phyloP scores from a whole-genome alignment of 2,113 vertebrate genomes.

The Gobio gobio region DNA sequence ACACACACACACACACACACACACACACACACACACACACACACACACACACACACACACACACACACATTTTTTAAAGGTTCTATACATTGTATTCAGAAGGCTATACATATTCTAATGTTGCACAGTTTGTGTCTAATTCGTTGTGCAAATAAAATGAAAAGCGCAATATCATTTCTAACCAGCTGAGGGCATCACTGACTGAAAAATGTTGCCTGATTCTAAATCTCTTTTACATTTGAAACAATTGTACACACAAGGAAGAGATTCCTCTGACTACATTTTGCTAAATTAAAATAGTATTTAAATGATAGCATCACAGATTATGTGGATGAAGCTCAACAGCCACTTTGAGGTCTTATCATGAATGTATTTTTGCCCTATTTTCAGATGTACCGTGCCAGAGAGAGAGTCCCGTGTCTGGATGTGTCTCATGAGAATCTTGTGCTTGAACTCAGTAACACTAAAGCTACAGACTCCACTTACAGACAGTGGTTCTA shows the following conservation, averaged over 20 bases:
- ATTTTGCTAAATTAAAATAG: not conserved
- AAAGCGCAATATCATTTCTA: not conserved
- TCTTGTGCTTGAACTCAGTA: slow-evolving; percentile 68
- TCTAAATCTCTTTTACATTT: not conserved
- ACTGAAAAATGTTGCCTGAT: not conserved
- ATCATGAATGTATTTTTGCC: not conserved
- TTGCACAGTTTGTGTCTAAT: no score
- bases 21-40: no score
- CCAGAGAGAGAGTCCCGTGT: slow-evolving; percentile 65
- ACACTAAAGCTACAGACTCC: slow-evolving; percentile 53
- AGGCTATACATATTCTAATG: not conserved
- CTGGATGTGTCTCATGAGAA: slow-evolving; percentile 72
- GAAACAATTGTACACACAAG: no score
- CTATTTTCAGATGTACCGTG: slow-evolving; percentile 68
- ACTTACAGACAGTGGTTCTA: slow-evolving; percentile 82
- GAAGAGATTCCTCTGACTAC: not conserved
- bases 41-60: no score
- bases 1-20: no score
- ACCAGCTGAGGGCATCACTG: slow-evolving; percentile 34
- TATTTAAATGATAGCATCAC: no score
- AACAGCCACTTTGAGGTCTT: no score
- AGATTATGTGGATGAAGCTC: no score
- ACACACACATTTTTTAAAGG: no score
- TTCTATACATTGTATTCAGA: not conserved
- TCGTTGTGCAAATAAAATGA: not conserved